phyloP scores from a whole-genome alignment of 2,797 vertebrate species.

The Sebastes minor region DNA sequence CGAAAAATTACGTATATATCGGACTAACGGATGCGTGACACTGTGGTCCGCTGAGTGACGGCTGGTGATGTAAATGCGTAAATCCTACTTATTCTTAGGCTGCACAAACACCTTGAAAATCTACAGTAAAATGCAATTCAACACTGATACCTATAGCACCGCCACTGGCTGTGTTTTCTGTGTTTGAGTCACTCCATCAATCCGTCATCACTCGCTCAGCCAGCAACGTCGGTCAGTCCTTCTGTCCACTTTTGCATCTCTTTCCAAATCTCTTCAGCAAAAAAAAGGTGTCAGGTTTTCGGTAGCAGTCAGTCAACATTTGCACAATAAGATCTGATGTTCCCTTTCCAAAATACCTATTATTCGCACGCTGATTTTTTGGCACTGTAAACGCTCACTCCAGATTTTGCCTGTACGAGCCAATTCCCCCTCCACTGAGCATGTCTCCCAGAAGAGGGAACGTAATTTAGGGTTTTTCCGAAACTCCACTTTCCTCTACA shows the following conservation, averaged over 20 bases:
- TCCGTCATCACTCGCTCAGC: constrained; percentile 27
- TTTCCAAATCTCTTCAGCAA: constrained; percentile 4
- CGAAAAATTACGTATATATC: not conserved
- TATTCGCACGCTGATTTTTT: not conserved
- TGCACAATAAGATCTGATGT: constrained; percentile 1
- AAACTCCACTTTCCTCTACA: constrained; percentile 6
- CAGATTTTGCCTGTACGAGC: not conserved
- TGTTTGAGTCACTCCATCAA: constrained; percentile 44
- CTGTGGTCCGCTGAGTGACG: constrained; percentile 8
- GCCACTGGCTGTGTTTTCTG: constrained; percentile 42
- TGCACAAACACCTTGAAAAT: not conserved
- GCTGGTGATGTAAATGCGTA: not conserved
- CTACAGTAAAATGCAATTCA: not conserved
- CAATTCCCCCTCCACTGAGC: not conserved
- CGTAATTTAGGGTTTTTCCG: not conserved
- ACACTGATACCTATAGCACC: constrained; percentile 24
- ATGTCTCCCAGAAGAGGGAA: not conserved
- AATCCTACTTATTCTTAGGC: not conserved
- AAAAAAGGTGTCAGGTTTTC: constrained; percentile 21
- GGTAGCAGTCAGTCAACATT: constrained; percentile 12
- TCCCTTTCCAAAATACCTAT: not conserved
- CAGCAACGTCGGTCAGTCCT: constrained; percentile 25
- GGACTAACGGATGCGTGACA: not conserved
- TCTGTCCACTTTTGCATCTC: constrained; percentile 19
- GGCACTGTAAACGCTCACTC: not conserved